Conservation (phyloP, 1,140 invertebrate genomes). For the Geopemphigus sp. region DNA sequence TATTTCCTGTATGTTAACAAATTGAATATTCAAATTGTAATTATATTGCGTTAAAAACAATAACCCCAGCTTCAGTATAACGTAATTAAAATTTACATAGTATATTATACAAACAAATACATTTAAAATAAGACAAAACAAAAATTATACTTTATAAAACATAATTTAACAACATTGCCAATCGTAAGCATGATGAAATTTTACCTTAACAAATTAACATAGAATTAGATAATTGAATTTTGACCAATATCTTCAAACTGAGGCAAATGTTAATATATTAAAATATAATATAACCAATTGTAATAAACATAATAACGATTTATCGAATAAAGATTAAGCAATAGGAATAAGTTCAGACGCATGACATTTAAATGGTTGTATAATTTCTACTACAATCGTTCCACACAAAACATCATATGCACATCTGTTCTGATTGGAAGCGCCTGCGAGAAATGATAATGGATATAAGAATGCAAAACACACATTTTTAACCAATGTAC, state of each 20-base stretch:
- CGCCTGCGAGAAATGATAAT: conserved; percentile 24
- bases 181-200: too few species aligned
- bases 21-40: too few species aligned
- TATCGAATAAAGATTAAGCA: background rate
- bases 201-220: background rate
- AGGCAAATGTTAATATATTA: background rate
- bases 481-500: conserved; percentile 34
- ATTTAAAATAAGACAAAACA: too few species aligned
- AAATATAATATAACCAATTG: background rate
- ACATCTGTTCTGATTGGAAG: conserved; percentile 38
- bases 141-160: too few species aligned
- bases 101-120: too few species aligned
- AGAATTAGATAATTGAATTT: background rate
- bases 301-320: background rate
- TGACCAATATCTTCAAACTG: background rate
- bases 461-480: conserved; percentile 34
- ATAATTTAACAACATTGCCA: too few species aligned
- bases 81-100: too few species aligned
- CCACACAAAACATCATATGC: conserved; percentile 42
- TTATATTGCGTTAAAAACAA: too few species aligned
- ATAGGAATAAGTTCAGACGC: conserved; percentile 35
- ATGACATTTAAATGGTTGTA: conserved; percentile 26
- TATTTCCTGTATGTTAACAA: too few species aligned
- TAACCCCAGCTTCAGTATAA: too few species aligned
- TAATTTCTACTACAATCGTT: conserved; percentile 20